Conservation (phyloP, 2,888 invertebrate species). For the Andrena hattorfiana region DNA sequence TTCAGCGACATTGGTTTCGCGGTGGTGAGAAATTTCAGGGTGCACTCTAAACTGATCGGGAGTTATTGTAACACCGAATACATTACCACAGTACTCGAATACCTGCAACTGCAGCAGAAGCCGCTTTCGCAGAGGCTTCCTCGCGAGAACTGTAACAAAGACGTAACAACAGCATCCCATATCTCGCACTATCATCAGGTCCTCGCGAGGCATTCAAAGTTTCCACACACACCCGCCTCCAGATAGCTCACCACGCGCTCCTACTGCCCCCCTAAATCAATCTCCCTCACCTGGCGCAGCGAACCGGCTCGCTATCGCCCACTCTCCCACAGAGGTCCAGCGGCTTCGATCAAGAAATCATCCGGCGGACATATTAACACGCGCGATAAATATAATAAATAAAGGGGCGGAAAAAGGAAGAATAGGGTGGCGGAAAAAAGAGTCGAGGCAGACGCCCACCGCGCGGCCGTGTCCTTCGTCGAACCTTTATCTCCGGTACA, state of each 20-base stretch:
- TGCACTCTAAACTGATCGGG: no score
- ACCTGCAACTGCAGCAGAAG: no score
- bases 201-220: no score
- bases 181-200: no score
- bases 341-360: slow-evolving; percentile 20
- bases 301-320: neutral
- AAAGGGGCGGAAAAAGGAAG: neutral
- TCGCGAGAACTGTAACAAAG: no score
- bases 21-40: no score
- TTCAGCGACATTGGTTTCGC: no score
- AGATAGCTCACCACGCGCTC: neutral
- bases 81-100: no score
- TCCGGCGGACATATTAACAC: slow-evolving; percentile 31
- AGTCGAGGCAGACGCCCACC: slow-evolving; percentile 40
- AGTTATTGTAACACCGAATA: no score
- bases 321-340: neutral
- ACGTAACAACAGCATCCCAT: no score
- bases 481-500: slow-evolving; percentile 51
- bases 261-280: neutral
- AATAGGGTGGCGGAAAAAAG: neutral
- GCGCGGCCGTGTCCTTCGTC: slow-evolving; percentile 42
- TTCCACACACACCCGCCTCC: no score
- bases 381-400: neutral
- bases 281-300: neutral
- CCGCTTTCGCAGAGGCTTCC: no score